These are phyloP conservation scores for Orchestia grillus DNA, from an alignment of 1,140 invertebrate species.

Conservation along the genomic window DNA sequence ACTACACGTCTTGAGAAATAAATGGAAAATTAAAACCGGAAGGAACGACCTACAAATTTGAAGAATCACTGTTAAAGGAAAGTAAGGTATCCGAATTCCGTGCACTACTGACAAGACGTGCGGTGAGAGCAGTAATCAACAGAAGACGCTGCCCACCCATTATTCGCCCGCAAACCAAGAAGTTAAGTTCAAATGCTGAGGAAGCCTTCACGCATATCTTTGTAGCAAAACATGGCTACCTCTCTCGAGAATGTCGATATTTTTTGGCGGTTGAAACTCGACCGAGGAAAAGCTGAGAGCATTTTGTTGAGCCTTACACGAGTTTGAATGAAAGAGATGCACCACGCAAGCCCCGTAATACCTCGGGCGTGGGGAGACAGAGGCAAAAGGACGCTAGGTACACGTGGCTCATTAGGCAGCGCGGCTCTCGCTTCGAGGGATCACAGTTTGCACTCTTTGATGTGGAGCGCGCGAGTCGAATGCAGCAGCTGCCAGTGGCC, in stretches of 20 bases:
- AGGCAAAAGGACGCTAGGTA: background rate
- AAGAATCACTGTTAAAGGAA: background rate
- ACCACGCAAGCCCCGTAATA: background rate
- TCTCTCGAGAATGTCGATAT: background rate
- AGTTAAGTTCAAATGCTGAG: background rate
- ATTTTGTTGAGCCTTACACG: background rate
- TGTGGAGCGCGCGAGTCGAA: background rate
- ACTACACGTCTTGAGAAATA: background rate
- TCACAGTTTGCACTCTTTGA: background rate
- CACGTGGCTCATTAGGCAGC: conserved; percentile 9
- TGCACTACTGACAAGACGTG: background rate
- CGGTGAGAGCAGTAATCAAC: background rate
- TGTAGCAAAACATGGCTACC: background rate
- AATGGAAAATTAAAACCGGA: background rate
- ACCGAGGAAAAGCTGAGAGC: background rate
- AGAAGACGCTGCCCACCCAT: background rate
- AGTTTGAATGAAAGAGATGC: background rate
- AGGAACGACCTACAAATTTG: background rate
- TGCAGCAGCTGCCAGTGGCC: background rate
- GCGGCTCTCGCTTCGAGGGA: background rate
- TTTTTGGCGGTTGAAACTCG: background rate
- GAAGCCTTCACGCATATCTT: background rate
- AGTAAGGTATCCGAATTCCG: background rate
- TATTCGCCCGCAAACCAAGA: background rate
- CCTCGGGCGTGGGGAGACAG: background rate